Evolutionary conservation across 2,888 invertebrate species (phyloP).

Genomic region (Carterocephalus palaemon): DNA sequence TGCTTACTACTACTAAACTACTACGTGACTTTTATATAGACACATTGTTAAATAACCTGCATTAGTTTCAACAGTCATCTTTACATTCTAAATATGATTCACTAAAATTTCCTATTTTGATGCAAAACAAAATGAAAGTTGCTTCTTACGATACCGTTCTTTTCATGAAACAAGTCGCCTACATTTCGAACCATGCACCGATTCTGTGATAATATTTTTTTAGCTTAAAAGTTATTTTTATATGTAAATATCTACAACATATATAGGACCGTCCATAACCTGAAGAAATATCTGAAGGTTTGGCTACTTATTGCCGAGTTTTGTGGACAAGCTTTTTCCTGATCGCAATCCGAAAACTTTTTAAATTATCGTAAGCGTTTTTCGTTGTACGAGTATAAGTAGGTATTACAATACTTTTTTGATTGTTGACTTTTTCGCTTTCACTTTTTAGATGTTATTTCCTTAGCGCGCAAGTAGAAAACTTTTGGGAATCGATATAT

Average conservation of each 20-base stretch:
- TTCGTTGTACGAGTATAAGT: conserved; percentile 13
- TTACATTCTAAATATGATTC: conserved; percentile 8
- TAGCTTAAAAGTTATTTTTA: too few relatives aligned
- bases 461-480: background rate
- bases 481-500: conserved; percentile 1
- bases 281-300: too few relatives aligned
- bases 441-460: conserved; percentile 1
- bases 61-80: too few relatives aligned
- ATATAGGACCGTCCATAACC: too few relatives aligned
- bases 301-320: too few relatives aligned
- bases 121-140: conserved; percentile 23
- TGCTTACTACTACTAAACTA: too few relatives aligned
- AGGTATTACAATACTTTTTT: conserved; percentile 13
- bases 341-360: conserved; percentile 14
- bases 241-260: too few relatives aligned
- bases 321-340: conserved; percentile 2
- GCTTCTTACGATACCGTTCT: conserved; percentile 17
- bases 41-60: too few relatives aligned
- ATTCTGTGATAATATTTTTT: too few relatives aligned
- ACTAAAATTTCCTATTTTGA: conserved; percentile 14
- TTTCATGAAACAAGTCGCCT: conserved; percentile 14
- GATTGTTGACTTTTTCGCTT: conserved; percentile 13
- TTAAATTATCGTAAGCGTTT: conserved; percentile 16
- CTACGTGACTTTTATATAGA: too few relatives aligned
- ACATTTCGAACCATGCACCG: too few relatives aligned